Evolutionary conservation across 2,888 invertebrate species (phyloP), one percentile per base, ranked within the genome.

Genomic region (Cybosia mesomella): DNA sequence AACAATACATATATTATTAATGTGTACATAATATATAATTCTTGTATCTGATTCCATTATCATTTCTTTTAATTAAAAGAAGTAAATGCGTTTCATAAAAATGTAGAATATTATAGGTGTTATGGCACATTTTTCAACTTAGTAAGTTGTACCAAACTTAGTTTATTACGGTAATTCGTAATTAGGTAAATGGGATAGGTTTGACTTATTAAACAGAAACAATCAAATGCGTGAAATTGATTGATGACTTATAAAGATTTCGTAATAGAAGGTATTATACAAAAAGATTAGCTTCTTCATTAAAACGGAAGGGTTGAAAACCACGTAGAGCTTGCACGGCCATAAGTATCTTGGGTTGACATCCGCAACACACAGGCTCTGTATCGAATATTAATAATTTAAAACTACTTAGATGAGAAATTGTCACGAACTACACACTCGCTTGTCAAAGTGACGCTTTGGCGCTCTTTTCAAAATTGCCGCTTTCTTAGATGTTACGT

Each of bases 1-100:
- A 43, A 58, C 57, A 74, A 70, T 63, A 58, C 1, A 43, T n/a
- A 28, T 5, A 28, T 4, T 28, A 49, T 9, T n/a, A n/a, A 18
- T n/a, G 49, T 49, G 9, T 18, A 43, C 43, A 28, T 5, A 4
- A 5, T 43, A n/a, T 8, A 18, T 49, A 49, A 8, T 49, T 7
- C 8, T 7, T 43, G 4, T n/a, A 49, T 7, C 18, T 9, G 21
- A 0, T 36, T 9, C 15, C 3, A 18, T 0, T 39, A 22, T 18
- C 2, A 59, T 24, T 18, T 59, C 9, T 22, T 21, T 39, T 59
- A 2, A 39, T 49, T 49, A 49, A 49, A 43, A 18, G n/a, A 49
- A 49, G 4, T 5, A 2, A 43, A 18, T 7, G 18, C 43, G 18
- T 18, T 43, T 43, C 43, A 18, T 43, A 18, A 10, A 7, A 43